Percentiles rank a stretch among this genome's conserved stretches.
phyloP scores from a whole-genome alignment of 1,140 invertebrate species.

The Acromyrmex echinatior region DNA sequence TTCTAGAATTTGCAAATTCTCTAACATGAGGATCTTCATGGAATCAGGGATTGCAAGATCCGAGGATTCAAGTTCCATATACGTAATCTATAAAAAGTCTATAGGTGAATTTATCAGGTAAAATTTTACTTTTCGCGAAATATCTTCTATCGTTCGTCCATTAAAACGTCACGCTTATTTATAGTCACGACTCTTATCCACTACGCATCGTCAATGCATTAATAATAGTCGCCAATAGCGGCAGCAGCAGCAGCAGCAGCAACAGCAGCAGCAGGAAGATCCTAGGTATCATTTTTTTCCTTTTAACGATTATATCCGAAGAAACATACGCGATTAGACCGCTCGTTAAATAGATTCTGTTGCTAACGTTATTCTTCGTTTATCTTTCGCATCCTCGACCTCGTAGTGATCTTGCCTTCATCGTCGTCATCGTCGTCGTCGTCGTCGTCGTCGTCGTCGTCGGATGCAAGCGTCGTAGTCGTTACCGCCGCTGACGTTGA shows the following conservation, averaged over 20 bases:
- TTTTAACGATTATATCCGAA: slow-evolving; percentile 33
- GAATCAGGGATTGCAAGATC: not conserved
- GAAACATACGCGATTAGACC: slow-evolving; percentile 30
- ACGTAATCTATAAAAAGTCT: not conserved
- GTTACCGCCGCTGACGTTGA: not conserved
- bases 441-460: slow-evolving; percentile 11
- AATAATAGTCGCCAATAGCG: slow-evolving; percentile 21
- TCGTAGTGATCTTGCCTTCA: slow-evolving; percentile 36
- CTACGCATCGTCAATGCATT: slow-evolving; percentile 55
- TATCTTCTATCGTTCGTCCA: slow-evolving; percentile 33
- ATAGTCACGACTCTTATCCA: slow-evolving; percentile 47
- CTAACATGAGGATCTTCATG: not conserved
- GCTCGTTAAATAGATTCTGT: slow-evolving; percentile 62
- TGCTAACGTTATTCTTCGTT: slow-evolving; percentile 56
- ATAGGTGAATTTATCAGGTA: not conserved
- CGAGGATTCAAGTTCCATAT: not conserved
- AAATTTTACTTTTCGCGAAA: slow-evolving; percentile 22
- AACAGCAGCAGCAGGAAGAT: slow-evolving; percentile 14
- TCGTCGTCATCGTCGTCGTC: slow-evolving; percentile 23
- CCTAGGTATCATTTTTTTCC: slow-evolving; percentile 28
- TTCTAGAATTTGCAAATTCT: not conserved
- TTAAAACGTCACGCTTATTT: slow-evolving; percentile 55
- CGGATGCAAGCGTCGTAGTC: not conserved
- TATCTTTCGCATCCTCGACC: slow-evolving; percentile 35
- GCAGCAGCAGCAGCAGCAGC: not conserved